Evolutionary conservation across 2,113 vertebrate genomes (phyloP).

Genomic region (Rhea americana): DNA sequence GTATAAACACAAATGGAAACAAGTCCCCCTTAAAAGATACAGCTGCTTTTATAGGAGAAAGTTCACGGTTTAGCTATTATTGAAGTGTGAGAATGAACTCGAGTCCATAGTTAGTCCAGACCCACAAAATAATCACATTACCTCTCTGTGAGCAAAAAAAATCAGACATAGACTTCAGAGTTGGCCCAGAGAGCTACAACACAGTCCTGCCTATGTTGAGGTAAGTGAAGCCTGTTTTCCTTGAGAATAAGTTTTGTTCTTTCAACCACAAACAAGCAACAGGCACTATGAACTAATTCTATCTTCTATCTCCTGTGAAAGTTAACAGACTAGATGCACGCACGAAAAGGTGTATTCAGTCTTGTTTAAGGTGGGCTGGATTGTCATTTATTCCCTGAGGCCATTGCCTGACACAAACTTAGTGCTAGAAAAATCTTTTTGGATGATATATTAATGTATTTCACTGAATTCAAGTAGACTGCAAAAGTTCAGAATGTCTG

Average conservation of each 20-base stretch:
- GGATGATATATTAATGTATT: background rate
- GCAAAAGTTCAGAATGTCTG: background rate
- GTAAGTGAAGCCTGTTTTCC: background rate
- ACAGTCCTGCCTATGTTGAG: background rate
- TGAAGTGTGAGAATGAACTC: background rate
- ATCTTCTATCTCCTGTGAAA: background rate
- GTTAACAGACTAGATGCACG: background rate
- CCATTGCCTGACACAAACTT: background rate
- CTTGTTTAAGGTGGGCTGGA: background rate
- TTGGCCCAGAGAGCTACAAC: background rate
- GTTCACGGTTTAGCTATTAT: background rate
- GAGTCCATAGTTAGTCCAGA: background rate
- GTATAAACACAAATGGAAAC: background rate
- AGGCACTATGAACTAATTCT: background rate
- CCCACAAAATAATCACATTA: background rate
- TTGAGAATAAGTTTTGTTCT: background rate
- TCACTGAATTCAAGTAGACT: background rate
- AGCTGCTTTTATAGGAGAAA: background rate
- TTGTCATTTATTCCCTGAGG: background rate
- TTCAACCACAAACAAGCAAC: background rate
- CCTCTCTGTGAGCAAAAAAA: background rate
- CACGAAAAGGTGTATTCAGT: background rate
- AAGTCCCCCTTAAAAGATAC: background rate
- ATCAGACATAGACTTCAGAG: background rate
- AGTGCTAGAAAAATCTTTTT: background rate